Conservation (phyloP, 2,888 invertebrate genomes). For the Acanthococcus lagerstroemiae region DNA sequence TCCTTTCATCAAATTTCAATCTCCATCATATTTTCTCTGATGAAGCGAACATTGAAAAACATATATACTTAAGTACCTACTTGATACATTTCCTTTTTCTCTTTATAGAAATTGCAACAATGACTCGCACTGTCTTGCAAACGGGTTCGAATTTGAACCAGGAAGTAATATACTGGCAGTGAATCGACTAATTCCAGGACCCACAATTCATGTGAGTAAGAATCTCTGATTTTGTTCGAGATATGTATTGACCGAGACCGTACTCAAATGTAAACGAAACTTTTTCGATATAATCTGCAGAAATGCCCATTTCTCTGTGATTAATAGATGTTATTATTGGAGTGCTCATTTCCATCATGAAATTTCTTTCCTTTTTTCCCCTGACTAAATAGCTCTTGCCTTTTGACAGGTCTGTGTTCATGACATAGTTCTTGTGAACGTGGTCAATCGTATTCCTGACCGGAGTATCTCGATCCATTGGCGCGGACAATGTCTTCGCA, state of each 20-base stretch:
- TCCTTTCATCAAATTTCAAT: too few species aligned
- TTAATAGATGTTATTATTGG: neutral
- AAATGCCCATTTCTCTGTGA: neutral
- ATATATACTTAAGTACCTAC: too few species aligned
- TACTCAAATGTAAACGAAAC: neutral
- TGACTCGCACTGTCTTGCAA: neutral
- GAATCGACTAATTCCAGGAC: slow-evolving; percentile 61
- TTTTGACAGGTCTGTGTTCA: slow-evolving; percentile 59
- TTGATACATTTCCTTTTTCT: neutral
- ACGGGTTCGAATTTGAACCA: neutral
- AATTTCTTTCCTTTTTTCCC: neutral
- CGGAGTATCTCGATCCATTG: slow-evolving; percentile 47
- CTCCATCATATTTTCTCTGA: too few species aligned
- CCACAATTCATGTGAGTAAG: slow-evolving; percentile 50
- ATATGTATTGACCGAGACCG: neutral
- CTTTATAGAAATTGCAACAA: slow-evolving; percentile 4
- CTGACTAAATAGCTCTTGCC: too few species aligned
- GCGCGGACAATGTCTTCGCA: slow-evolving; percentile 44
- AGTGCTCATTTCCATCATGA: neutral
- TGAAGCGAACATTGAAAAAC: too few species aligned
- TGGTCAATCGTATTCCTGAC: slow-evolving; percentile 44
- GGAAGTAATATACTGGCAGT: slow-evolving; percentile 47
- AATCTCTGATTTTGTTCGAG: slow-evolving; percentile 45
- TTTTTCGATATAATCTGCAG: neutral
- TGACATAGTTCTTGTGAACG: slow-evolving; percentile 45